A percentile compares a stretch with the other conserved stretches of the same genome.
These are phyloP conservation scores for Scaptomyza parva DNA, from an alignment of 2,888 invertebrate genomes.

Conservation along the genomic window DNA sequence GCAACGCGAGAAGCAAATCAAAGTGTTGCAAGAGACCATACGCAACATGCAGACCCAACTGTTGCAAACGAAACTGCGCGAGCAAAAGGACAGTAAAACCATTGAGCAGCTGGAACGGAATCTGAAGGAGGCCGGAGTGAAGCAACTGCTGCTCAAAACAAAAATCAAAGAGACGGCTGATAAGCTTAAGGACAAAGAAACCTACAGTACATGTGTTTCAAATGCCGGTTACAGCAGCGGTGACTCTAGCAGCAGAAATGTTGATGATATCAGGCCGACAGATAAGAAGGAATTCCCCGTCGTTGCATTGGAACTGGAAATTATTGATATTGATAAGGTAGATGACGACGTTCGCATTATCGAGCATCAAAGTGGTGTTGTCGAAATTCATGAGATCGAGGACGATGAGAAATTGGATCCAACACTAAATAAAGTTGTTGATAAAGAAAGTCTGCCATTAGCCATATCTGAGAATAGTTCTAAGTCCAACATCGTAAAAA, in stretches of 20 bases:
- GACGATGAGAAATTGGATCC: constrained; percentile 64
- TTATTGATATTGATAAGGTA: constrained; percentile 80
- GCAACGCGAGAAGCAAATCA: constrained; percentile 93
- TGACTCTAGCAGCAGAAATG: constrained; percentile 42
- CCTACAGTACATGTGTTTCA: constrained; percentile 62
- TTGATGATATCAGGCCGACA: constrained; percentile 26
- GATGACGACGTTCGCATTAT: constrained; percentile 81
- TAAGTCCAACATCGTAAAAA: constrained; percentile 13
- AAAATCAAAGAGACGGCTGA: constrained; percentile 82
- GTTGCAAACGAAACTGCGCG: constrained; percentile 83
- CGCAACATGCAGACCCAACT: constrained; percentile 85
- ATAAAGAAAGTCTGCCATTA: constrained; percentile 20
- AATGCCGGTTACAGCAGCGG: constrained; percentile 59
- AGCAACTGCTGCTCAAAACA: constrained; percentile 84
- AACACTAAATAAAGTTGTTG: not conserved
- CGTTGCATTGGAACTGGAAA: constrained; percentile 47
- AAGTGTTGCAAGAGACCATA: constrained; percentile 86
- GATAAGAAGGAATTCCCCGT: constrained; percentile 14
- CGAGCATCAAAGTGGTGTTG: constrained; percentile 71
- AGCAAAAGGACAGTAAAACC: constrained; percentile 82
- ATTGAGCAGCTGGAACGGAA: constrained; percentile 83
- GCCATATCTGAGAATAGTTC: constrained; percentile 20
- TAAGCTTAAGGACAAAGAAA: constrained; percentile 73
- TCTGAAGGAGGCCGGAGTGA: constrained; percentile 84
- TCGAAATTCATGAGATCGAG: constrained; percentile 73